Base-by-base conservation (phyloP, 2,888 invertebrate species). In the Dicyrtoma fusca region DNA sequence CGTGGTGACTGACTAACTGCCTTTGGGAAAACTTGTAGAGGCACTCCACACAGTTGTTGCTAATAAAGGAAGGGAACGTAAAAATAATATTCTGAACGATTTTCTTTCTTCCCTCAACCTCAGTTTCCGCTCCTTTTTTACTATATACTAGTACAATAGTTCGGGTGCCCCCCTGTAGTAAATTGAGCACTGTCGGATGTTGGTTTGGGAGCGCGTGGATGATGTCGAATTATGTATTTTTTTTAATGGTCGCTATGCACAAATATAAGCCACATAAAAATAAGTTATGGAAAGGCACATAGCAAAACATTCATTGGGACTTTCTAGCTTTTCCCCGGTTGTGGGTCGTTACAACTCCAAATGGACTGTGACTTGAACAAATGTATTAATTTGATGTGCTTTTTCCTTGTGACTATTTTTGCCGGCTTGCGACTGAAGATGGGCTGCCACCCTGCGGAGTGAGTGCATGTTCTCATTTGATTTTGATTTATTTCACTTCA, bases 281-380 rank as follows among this genome's bases (percentile, higher is more conserved):
- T 34, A 34, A 34, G n/a, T 51, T 11, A 51, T 51, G 25, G 57
- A 57, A 57, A 19, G 25, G 11, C 11, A 26, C 6, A 57, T 11
- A 57, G 55, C 34, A 34, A 3, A 5, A 8, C 34, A 34, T 5
- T 34, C 8, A 55, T 13, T 19, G 34, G 26, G 34, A 61, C 47
- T 23, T 42, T 44, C 62, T 25, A 44, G 45, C 23, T 34, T 34
- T 26, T 61, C 14, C 14, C 11, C 13, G 63, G 55, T 68, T 59
- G 44, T 57, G 68, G 45, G 55, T 68, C 68, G 45, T 68, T 68
- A 59, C 23, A 45, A 68, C 55, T 68, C 14, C 57, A 57, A 68
- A 68, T 59, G 68, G 68, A 17, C 68, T 68, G 68, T 68, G 68
- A 68, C 68, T 68, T 21, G 57, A 57, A 68, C 45, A 57, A 68